These are phyloP conservation scores for Halocaridina rubra DNA, from an alignment of 2,888 invertebrate species.

Conservation along the genomic window DNA sequence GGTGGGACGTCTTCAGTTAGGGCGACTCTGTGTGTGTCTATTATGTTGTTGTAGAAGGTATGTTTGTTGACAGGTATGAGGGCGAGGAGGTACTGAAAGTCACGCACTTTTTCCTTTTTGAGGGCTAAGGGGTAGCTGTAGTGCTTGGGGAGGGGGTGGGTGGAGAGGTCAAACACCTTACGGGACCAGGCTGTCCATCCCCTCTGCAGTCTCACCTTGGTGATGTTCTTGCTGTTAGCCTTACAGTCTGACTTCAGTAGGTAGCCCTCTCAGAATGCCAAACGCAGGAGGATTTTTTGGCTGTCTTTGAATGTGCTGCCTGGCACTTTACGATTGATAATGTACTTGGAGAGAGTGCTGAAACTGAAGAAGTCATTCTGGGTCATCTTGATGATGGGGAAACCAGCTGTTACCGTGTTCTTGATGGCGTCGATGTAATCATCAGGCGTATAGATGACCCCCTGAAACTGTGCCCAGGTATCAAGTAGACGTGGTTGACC, in stretches of 20 bases:
- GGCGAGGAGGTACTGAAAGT: not conserved
- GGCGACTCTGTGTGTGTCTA: not conserved
- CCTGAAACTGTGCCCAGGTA: not conserved
- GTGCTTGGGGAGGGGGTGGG: not conserved
- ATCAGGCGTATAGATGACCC: constrained; percentile 1
- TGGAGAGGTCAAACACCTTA: not conserved
- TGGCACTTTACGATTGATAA: not conserved
- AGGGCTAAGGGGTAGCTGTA: not conserved
- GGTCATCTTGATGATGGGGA: constrained; percentile 10
- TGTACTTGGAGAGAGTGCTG: not conserved
- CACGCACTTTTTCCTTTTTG: not conserved
- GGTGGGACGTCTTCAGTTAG: no score
- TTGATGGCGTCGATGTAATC: not conserved
- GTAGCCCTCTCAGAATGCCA: not conserved
- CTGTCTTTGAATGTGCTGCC: constrained; percentile 6
- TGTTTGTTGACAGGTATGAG: not conserved
- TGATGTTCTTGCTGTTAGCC: no score
- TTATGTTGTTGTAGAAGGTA: not conserved
- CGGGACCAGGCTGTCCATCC: no score
- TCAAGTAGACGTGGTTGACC: not conserved
- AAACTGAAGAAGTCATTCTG: not conserved
- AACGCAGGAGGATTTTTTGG: constrained; percentile 10
- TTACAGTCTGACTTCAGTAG: no score
- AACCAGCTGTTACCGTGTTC: not conserved
- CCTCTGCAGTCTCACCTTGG: no score